These are phyloP conservation scores for Tricholauxania praeusta DNA, from an alignment of 2,888 invertebrate species.

Conservation along the genomic window DNA sequence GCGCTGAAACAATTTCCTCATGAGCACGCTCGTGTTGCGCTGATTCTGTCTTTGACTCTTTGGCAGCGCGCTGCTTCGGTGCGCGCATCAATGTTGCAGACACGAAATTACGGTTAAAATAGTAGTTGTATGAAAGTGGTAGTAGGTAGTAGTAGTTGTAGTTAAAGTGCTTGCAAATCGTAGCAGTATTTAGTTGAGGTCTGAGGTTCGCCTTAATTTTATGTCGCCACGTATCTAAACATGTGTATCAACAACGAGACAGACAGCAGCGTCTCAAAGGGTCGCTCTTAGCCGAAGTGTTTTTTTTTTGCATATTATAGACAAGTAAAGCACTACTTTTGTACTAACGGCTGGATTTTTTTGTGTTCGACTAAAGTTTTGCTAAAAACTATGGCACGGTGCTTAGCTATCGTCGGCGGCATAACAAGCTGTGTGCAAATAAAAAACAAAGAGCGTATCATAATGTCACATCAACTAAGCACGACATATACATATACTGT, in stretches of 20 bases:
- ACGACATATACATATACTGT: constrained; percentile 7
- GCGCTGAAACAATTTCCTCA: constrained; percentile 13
- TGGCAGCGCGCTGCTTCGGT: constrained; percentile 9
- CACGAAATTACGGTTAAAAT: constrained; percentile 51
- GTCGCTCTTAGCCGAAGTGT: constrained; percentile 23
- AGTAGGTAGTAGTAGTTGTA: constrained; percentile 32
- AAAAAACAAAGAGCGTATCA: constrained; percentile 31
- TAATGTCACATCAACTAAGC: constrained; percentile 32
- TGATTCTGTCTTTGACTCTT: neutral
- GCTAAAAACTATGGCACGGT: neutral
- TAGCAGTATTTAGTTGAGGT: constrained; percentile 28
- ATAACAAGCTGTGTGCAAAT: constrained; percentile 16
- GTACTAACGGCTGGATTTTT: neutral
- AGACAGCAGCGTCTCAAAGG: constrained; percentile 14
- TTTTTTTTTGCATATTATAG: constrained; percentile 11
- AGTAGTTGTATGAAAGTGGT: constrained; percentile 7
- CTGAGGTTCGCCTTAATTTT: constrained; percentile 54
- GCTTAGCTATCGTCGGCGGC: constrained; percentile 17
- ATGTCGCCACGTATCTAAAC: constrained; percentile 63
- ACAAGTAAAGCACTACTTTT: constrained; percentile 3
- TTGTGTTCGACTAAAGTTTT: too few species aligned
- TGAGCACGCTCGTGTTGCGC: constrained; percentile 4
- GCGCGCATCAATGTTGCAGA: constrained; percentile 41
- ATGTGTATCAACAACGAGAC: constrained; percentile 58
- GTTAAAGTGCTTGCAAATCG: constrained; percentile 11